Evolutionary conservation across 2,888 invertebrate species (phyloP).

Genomic region (Ommatoiulus sabulosus): DNA sequence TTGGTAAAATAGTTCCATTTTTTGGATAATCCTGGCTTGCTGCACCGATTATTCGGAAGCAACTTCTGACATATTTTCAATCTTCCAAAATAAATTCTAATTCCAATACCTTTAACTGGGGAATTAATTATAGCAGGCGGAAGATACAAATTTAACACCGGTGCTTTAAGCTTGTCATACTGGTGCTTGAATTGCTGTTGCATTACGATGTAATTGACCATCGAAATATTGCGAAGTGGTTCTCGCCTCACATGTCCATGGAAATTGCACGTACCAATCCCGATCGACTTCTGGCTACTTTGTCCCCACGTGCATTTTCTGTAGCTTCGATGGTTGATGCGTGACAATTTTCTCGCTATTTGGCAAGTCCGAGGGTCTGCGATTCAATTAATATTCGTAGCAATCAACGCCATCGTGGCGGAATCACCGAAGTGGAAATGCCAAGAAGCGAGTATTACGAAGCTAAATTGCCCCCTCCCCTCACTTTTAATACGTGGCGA

Average conservation of each 20-base stretch:
- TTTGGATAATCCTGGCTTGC: no score
- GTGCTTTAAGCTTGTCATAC: background rate
- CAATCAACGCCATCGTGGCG: background rate
- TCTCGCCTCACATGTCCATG: background rate
- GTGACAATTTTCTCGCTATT: background rate
- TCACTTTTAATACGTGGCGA: background rate
- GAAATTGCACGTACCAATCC: background rate
- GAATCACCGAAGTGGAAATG: constrained; percentile 8
- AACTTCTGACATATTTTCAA: no score
- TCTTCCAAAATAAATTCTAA: no score
- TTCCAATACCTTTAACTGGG: no score
- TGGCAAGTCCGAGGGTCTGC: background rate
- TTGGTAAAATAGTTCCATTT: no score
- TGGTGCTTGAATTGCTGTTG: background rate
- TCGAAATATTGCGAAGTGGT: constrained; percentile 9
- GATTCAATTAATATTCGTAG: constrained; percentile 27
- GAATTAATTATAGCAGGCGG: no score
- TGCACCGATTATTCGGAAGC: no score
- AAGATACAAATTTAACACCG: background rate
- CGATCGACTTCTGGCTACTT: background rate
- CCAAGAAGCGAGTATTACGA: background rate
- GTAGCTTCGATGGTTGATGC: background rate
- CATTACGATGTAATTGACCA: background rate
- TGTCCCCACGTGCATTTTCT: background rate
- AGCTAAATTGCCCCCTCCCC: background rate